Percentiles rank a stretch among this genome's conserved stretches.
Evolutionary conservation across 2,888 invertebrate genomes (phyloP).

Genomic region (Cenopis cana): DNA sequence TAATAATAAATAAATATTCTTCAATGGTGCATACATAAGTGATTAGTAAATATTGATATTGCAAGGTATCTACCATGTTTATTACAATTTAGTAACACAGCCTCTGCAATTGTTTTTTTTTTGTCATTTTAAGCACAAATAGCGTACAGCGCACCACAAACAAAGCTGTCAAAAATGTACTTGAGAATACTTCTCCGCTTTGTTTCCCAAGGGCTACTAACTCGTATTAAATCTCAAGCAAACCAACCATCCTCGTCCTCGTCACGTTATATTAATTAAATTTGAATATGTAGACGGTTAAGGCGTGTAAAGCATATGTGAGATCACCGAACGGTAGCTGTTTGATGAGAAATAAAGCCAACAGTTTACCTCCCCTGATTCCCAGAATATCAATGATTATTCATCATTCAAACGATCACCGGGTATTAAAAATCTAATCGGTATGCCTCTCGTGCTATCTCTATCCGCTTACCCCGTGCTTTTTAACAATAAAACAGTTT

Average conservation of each 20-base stretch:
- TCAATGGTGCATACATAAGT: too few relatives aligned
- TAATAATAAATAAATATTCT: too few relatives aligned
- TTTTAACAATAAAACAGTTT: slow-evolving; percentile 75
- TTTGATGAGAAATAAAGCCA: slow-evolving; percentile 40
- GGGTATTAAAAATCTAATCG: slow-evolving; percentile 76
- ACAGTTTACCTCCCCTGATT: slow-evolving; percentile 55
- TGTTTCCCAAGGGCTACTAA: slow-evolving; percentile 15
- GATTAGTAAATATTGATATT: too few relatives aligned
- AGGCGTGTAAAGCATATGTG: slow-evolving; percentile 18
- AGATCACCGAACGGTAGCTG: slow-evolving; percentile 34
- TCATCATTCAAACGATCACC: slow-evolving; percentile 66
- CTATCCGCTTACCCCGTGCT: slow-evolving; percentile 68
- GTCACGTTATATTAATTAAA: slow-evolving; percentile 41
- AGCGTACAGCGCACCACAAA: not conserved
- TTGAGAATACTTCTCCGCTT: slow-evolving; percentile 7
- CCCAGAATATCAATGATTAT: slow-evolving; percentile 69
- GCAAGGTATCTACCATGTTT: not conserved
- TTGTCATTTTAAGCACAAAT: not conserved
- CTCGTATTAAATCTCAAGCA: not conserved
- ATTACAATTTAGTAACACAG: not conserved
- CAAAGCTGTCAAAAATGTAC: not conserved
- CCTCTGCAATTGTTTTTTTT: not conserved
- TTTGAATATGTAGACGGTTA: slow-evolving; percentile 34
- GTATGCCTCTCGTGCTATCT: slow-evolving; percentile 65
- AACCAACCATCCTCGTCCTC: not conserved